Base-by-base conservation (phyloP, 2,888 invertebrate genomes). In the Caenorhabditis macrosperma region DNA sequence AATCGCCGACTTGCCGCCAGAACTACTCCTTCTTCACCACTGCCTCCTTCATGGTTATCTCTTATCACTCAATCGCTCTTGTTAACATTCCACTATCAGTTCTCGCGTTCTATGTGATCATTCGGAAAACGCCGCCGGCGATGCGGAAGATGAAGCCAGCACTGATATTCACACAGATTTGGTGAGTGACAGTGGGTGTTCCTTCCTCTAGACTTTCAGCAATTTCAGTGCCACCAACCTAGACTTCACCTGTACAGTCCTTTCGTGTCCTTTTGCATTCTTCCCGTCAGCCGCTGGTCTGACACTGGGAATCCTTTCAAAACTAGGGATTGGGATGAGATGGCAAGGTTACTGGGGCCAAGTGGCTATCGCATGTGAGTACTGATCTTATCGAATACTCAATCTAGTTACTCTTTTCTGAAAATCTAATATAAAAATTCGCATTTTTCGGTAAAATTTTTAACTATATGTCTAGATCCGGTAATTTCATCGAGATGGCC, bases 341-440 rank as follows among this genome's bases (percentile, higher is more conserved):
- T 76, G 67, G 75, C 67, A 67, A 30, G 38, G 48, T 0, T 76
- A 68, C 26, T 76, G 75, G 75, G 60, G 54, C 9, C 75, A 76
- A 28, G 67, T 55, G 1, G 60, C 75, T 1, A 57, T 74, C n/a
- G n/a, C n/a, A n/a, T n/a, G n/a, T n/a, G n/a, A n/a, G n/a, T n/a
- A n/a, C n/a, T n/a, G n/a, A n/a, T n/a, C n/a, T n/a, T n/a, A n/a
- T n/a, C n/a, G n/a, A n/a, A n/a, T n/a, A n/a, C n/a, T n/a, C n/a
- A n/a, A n/a, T n/a, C n/a, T n/a, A n/a, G n/a, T n/a, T n/a, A n/a
- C n/a, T n/a, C n/a, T n/a, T n/a, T n/a, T n/a, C n/a, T n/a, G n/a
- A n/a, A n/a, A n/a, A n/a, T n/a, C n/a, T n/a, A n/a, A n/a, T n/a
- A n/a, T n/a, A n/a, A n/a, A n/a, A n/a, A n/a, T n/a, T n/a, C n/a